Conservation (phyloP, 2,888 invertebrate species). For the Limenitis camilla region DNA sequence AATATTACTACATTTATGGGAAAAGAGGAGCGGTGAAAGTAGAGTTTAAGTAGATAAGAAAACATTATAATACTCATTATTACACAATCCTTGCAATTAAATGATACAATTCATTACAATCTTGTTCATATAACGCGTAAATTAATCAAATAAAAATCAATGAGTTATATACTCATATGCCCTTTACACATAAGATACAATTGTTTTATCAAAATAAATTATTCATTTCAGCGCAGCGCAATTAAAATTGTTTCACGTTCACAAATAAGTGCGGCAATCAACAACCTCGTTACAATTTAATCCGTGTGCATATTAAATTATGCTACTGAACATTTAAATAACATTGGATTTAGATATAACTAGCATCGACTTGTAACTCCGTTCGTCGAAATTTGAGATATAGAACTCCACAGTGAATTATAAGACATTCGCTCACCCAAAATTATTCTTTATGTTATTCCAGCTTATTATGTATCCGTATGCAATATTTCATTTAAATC, state of each 20-base stretch:
- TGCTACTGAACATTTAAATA: constrained; percentile 17
- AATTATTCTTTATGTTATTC: too few relatives aligned
- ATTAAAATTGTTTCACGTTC: constrained; percentile 20
- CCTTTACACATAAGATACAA: constrained; percentile 5
- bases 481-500: too few relatives aligned
- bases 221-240: constrained; percentile 15
- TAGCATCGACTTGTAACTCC: too few relatives aligned
- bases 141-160: constrained; percentile 12
- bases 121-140: not conserved
- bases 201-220: constrained; percentile 19
- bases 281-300: constrained; percentile 26
- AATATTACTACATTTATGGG: too few relatives aligned
- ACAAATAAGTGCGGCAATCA: constrained; percentile 26
- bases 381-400: too few relatives aligned
- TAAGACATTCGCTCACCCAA: too few relatives aligned
- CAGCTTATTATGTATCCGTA: too few relatives aligned
- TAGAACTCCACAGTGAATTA: too few relatives aligned
- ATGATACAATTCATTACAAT: not conserved
- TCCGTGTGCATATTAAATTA: constrained; percentile 20
- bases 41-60: not conserved
- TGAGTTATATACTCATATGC: constrained; percentile 4
- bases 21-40: too few relatives aligned
- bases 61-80: not conserved
- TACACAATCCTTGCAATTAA: not conserved
- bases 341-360: constrained; percentile 24